phyloP scores from a whole-genome alignment of 37 sponge, comb jelly and placozoan species.

The Crambe crambe region DNA sequence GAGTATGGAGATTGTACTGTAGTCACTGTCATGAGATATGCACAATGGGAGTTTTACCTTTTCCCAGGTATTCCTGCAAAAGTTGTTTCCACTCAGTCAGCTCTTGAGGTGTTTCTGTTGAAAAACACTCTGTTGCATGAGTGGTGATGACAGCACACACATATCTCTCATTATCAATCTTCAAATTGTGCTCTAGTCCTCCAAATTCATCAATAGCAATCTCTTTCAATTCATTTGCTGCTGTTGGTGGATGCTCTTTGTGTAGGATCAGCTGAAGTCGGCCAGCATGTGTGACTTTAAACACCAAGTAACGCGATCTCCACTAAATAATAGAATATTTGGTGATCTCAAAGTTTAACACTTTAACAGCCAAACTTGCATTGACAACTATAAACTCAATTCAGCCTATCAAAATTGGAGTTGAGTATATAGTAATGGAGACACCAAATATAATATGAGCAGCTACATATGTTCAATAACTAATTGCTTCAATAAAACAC shows the following conservation, averaged over 20 bases:
- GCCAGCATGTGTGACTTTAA: conserved; percentile 53
- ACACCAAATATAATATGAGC: too few relatives aligned
- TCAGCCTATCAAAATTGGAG: too few relatives aligned
- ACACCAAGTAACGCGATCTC: conserved; percentile 43
- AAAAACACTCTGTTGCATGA: conserved; percentile 52
- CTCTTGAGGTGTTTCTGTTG: conserved; percentile 34
- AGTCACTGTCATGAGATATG: too few relatives aligned
- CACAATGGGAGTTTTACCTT: too few relatives aligned
- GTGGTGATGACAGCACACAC: conserved; percentile 51
- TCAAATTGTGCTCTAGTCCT: conserved; percentile 32
- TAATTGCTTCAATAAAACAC: too few relatives aligned
- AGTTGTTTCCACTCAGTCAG: conserved; percentile 38
- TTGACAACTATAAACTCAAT: background rate
- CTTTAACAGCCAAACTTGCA: too few relatives aligned
- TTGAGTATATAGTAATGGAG: too few relatives aligned
- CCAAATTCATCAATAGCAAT: conserved; percentile 66
- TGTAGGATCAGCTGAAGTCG: conserved; percentile 47
- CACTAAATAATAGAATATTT: conserved; percentile 39
- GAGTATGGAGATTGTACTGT: too few relatives aligned
- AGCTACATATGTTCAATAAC: too few relatives aligned
- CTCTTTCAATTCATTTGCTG: conserved; percentile 50
- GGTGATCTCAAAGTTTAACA: too few relatives aligned
- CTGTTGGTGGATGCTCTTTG: conserved; percentile 43
- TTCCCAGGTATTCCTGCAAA: conserved; percentile 64
- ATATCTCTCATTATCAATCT: conserved; percentile 59